phyloP scores from a whole-genome alignment of 2,113 vertebrate genomes.

The Ceyx melanurus region DNA sequence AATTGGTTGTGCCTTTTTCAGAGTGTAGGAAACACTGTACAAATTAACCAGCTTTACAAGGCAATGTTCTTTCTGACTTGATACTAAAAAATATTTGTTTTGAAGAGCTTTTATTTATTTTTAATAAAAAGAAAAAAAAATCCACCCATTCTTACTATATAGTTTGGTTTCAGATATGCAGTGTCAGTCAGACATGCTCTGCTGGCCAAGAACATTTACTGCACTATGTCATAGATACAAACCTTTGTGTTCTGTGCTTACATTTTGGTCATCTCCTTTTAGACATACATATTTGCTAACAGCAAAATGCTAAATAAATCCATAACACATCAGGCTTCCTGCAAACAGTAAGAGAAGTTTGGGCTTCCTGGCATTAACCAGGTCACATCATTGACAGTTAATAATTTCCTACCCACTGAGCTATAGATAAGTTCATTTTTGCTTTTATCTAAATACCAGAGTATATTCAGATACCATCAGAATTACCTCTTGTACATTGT shows the following conservation, averaged over 20 bases:
- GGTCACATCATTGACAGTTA: slow-evolving; percentile 44
- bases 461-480: not conserved
- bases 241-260: not conserved
- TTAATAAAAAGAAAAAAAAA: not conserved
- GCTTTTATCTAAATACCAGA: not conserved
- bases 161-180: not conserved
- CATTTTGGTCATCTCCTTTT: not conserved
- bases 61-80: not conserved
- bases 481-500: not conserved
- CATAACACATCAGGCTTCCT: not conserved
- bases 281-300: not conserved
- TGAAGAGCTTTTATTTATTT: not conserved
- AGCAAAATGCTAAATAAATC: slow-evolving; percentile 57
- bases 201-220: not conserved
- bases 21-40: not conserved
- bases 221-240: not conserved
- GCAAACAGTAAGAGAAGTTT: not conserved
- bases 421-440: not conserved
- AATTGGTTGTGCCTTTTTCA: not conserved
- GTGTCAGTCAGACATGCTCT: not conserved
- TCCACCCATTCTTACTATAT: not conserved
- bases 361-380: not conserved
- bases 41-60: not conserved
- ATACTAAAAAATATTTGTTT: not conserved
- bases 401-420: slow-evolving; percentile 41